Base-by-base conservation (phyloP, 2,113 vertebrate species). In the Poecilia latipinna region DNA sequence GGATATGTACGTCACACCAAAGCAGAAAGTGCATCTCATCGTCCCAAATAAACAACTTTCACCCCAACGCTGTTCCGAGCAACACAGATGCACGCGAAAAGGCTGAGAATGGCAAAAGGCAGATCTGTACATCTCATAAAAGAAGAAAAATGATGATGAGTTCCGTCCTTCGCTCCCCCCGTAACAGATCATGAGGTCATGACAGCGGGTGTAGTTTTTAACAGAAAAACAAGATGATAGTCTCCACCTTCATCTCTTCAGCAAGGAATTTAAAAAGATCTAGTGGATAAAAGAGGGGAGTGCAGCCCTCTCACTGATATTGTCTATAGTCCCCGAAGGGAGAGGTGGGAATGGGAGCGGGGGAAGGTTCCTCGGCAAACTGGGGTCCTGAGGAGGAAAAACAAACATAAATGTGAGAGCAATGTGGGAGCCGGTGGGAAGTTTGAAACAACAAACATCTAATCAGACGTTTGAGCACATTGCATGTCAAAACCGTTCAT, bases 271-370 rank as follows among this genome's bases (percentile, higher is more conserved):
- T 15, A 80, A 89, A 91, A 91, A 94, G 80, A 82, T 82, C 83
- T 91, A 88, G 61, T 33, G 62, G 77, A 65, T 68, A 37, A 35
- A 37, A 77, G 78, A 57, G 32, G 51, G 24, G 15, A 67, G 33
- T 10, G 12, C 19, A 4, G 63, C 80, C 81, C 76, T 83, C 74
- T 97, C 96, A 98, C 79, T 98, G 97, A 83, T 96, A 98, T 60
- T 98, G 97, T 33, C 95, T 92, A 83, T 97, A 97, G 89, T 97
- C 96, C 0, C 96, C 94, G 32, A 97, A 98, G 0, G 96, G 91
- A 19, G 96, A 85, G 17, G 90, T 61, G 17, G 95, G 91, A 86
- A 96, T 80, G 39, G 93, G 86, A 26, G 92, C 61, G 70, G 96
- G 95, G 51, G 94, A 91, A 3, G 96, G 92, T 72, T 98, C 97